A percentile compares a stretch with the other conserved stretches of the same genome.
Conservation (phyloP, 1,140 invertebrate species). For the Globodera ellingtonae region DNA sequence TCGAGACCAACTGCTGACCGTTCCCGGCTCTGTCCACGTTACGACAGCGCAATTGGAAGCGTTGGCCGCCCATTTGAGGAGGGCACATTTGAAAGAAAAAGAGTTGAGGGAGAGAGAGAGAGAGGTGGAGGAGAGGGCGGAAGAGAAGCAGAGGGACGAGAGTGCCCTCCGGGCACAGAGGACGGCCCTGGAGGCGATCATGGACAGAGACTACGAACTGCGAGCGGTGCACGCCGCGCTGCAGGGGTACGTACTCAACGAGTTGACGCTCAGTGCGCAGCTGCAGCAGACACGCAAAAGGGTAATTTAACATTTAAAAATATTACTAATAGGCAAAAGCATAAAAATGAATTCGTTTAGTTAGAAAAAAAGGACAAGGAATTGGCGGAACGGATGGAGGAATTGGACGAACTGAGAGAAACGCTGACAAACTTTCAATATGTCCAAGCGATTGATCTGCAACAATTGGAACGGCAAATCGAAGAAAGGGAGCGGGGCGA, state of each 20-base stretch:
- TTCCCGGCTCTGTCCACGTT: background rate
- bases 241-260: conserved; percentile 43
- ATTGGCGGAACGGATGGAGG: background rate
- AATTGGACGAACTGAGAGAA: conserved; percentile 25
- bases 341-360: conserved; percentile 14
- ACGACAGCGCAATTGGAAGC: conserved; percentile 8
- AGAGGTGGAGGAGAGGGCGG: conserved; percentile 23
- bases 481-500: background rate
- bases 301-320: background rate
- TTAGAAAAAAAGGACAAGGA: conserved; percentile 19
- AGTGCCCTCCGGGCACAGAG: conserved; percentile 20
- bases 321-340: conserved; percentile 2
- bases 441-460: conserved; percentile 11
- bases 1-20: background rate
- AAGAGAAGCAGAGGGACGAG: conserved; percentile 21
- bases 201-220: conserved; percentile 36
- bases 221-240: conserved; percentile 31
- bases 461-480: conserved; percentile 11
- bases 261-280: conserved; percentile 32
- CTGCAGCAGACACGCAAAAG: conserved; percentile 23
- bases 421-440: conserved; percentile 14
- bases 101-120: conserved; percentile 1
- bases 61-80: conserved; percentile 5
- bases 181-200: conserved; percentile 28
- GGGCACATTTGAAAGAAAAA: background rate